Conservation (phyloP, 2,113 vertebrate species). For the Nerophis ophidion region DNA sequence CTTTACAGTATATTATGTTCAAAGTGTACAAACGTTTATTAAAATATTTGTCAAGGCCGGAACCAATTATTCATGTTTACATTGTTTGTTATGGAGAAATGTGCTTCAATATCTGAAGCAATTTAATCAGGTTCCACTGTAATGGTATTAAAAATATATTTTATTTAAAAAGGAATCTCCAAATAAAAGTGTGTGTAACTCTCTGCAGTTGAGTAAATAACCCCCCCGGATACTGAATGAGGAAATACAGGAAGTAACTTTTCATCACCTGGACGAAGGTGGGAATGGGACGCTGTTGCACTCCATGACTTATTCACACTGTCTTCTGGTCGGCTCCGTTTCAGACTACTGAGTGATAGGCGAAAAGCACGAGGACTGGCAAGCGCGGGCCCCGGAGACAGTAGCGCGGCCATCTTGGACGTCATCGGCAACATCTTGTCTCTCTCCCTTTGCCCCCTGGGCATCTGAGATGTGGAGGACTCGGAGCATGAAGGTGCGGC, state of each 20-base stretch:
- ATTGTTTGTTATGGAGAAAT: no score
- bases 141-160: no score
- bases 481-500: neutral
- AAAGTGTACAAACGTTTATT: no score
- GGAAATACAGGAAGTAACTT: neutral
- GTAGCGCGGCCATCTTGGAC: slow-evolving; percentile 4
- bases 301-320: neutral
- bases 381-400: slow-evolving; percentile 25
- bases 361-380: neutral
- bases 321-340: slow-evolving; percentile 14
- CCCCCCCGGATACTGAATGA: no score
- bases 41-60: no score
- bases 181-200: no score
- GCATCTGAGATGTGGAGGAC: slow-evolving; percentile 15
- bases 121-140: no score
- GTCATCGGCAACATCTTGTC: slow-evolving; percentile 3
- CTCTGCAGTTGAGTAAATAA: no score
- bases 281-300: neutral
- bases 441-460: neutral
- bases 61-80: no score
- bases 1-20: no score
- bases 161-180: no score
- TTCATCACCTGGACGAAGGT: slow-evolving; percentile 31
- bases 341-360: slow-evolving; percentile 10
- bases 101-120: no score